Evolutionary conservation across 2,797 vertebrate genomes (phyloP), one percentile per base, ranked within the genome.

Genomic region (Botia kubotai): DNA sequence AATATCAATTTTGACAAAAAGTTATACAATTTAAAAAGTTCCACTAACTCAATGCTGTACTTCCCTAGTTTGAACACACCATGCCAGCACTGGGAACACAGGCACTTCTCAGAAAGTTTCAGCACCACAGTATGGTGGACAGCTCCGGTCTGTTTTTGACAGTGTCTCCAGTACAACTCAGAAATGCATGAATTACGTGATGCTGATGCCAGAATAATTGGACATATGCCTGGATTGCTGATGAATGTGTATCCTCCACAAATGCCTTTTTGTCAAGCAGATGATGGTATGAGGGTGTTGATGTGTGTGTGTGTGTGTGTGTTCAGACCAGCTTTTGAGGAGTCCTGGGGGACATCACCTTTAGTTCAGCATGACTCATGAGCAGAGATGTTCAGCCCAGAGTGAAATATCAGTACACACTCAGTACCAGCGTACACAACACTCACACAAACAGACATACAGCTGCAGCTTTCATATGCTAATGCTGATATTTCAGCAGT

Each of bases 401-500:
- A 55, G 80, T 53, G 46, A 53, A 62, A 46, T 71, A 82, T 76
- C 58, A 72, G 55, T 58, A 71, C 68, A 79, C 67, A 70, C 75
- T 73, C 67, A 78, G 72, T 60, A 82, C 17, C 69, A 53, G 76
- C 81, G 75, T 75, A 79, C 84, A 65, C 71, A 77, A 58, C 83
- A 50, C 79, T 72, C 60, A 73, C 65, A 86, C 69, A 46, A 67
- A 85, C 68, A 75, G 58, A 85, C 83, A 76, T 78, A 72, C 79
- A 36, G 67, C 63, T 74, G 85, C 77, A 80, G 67, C 89, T 92
- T 93, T 93, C 90, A 93, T 93, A 91, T 93, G 90, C 87, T 90
- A 93, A 93, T 92, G 80, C 68, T 80, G 82, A 43, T 88, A 87
- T 89, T 88, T 89, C 82, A 77, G 60, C 86, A 77, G 83, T 91